phyloP scores from a whole-genome alignment of 1,140 invertebrate genomes.

The Drosophila nigrodunni region DNA sequence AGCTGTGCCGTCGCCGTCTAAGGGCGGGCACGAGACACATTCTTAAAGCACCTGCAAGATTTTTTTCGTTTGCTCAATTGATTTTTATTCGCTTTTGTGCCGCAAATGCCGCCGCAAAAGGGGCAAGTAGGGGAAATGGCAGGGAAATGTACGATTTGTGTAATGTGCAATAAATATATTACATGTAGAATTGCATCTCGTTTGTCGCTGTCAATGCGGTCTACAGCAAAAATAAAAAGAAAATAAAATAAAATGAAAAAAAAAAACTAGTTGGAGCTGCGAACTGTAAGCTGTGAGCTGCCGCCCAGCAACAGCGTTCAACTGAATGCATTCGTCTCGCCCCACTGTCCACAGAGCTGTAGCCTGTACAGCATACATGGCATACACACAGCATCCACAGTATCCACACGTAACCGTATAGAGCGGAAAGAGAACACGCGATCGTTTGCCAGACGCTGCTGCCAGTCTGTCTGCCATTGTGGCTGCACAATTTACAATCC shows the following conservation, averaged over 20 bases:
- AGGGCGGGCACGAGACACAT: constrained; percentile 60
- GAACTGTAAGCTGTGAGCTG: constrained; percentile 35
- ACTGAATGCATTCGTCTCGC: background rate
- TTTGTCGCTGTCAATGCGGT: constrained; percentile 58
- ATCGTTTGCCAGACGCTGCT: constrained; percentile 50
- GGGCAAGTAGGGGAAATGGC: background rate
- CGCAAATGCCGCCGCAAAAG: constrained; percentile 55
- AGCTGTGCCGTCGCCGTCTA: constrained; percentile 47
- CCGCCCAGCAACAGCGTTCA: constrained; percentile 66
- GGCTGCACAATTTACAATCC: constrained; percentile 12
- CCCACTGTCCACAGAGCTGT: constrained; percentile 4
- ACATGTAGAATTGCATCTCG: constrained; percentile 67
- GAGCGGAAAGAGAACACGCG: constrained; percentile 72
- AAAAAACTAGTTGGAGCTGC: constrained; percentile 59
- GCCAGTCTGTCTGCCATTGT: constrained; percentile 59
- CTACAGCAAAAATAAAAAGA: constrained; percentile 44
- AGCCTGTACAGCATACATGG: background rate
- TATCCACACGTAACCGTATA: constrained; percentile 28
- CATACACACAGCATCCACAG: constrained; percentile 1
- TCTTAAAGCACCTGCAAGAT: constrained; percentile 66
- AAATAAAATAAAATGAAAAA: constrained; percentile 59
- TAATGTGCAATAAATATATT: constrained; percentile 77
- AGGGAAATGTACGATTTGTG: constrained; percentile 57
- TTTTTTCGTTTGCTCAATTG: constrained; percentile 58
- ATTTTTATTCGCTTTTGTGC: constrained; percentile 66